phyloP scores from a whole-genome alignment of 2,797 vertebrate species.

The Cyclura pinguis region DNA sequence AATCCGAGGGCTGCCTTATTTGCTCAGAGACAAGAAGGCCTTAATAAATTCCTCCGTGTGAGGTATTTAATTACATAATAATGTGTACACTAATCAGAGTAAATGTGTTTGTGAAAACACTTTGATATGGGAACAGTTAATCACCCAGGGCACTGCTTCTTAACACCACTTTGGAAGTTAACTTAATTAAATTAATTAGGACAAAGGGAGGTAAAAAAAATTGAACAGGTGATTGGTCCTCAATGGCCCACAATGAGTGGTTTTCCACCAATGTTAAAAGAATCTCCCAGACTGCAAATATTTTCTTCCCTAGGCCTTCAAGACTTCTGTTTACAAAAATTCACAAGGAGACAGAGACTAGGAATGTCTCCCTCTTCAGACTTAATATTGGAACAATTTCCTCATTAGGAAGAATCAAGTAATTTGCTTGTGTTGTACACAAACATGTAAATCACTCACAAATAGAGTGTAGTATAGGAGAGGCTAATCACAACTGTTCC shows the following conservation, averaged over 20 bases:
- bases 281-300: slow-evolving; percentile 68
- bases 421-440: background rate
- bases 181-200: slow-evolving; percentile 88
- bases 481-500: background rate
- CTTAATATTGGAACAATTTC: slow-evolving; percentile 61
- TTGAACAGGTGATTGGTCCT: slow-evolving; percentile 84
- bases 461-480: background rate
- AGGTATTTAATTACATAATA: slow-evolving; percentile 88
- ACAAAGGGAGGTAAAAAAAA: slow-evolving; percentile 78
- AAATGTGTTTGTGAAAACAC: slow-evolving; percentile 88
- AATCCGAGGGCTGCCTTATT: slow-evolving; percentile 82
- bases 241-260: slow-evolving; percentile 76
- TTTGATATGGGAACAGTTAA: slow-evolving; percentile 88
- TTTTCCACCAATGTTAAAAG: slow-evolving; percentile 75
- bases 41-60: slow-evolving; percentile 88
- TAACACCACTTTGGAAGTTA: slow-evolving; percentile 85
- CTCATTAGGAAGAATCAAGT: slow-evolving; percentile 56
- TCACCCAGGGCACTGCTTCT: slow-evolving; percentile 86
- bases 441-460: background rate
- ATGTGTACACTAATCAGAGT: slow-evolving; percentile 88
- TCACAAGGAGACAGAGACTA: slow-evolving; percentile 57
- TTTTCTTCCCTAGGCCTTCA: slow-evolving; percentile 42
- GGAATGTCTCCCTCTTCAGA: slow-evolving; percentile 46
- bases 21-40: slow-evolving; percentile 83
- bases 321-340: slow-evolving; percentile 60